Conservation (phyloP, 2,888 invertebrate species). For the Lobophora halterata region DNA sequence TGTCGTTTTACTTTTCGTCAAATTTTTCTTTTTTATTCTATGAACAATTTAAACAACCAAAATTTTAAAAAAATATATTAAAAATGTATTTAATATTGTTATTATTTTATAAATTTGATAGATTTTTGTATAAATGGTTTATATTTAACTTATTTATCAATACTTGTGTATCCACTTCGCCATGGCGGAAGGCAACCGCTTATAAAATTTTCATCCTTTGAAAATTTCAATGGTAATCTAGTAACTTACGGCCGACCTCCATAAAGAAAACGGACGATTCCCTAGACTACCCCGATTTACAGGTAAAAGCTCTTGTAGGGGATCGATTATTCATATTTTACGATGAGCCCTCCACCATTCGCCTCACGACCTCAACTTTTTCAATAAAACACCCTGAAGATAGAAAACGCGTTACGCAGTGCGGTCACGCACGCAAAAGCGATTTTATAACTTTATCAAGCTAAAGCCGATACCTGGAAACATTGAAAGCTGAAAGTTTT, state of each 20-base stretch:
- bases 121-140: no score
- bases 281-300: conserved; percentile 37
- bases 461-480: conserved; percentile 56
- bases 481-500: conserved; percentile 29
- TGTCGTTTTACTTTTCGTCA: no score
- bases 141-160: no score
- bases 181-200: conserved; percentile 7
- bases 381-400: conserved; percentile 75
- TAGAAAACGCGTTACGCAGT: conserved; percentile 59
- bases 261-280: conserved; percentile 37
- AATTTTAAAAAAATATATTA: no score
- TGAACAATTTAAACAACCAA: no score
- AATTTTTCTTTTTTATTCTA: no score
- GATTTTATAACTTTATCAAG: conserved; percentile 78
- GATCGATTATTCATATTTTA: conserved; percentile 73
- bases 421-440: conserved; percentile 71
- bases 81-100: no score
- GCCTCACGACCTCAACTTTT: conserved; percentile 74
- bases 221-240: conserved; percentile 20
- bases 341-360: conserved; percentile 61
- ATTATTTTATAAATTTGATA: no score
- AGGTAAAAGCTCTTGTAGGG: conserved; percentile 40
- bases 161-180: no score
- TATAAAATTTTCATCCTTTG: conserved; percentile 16
- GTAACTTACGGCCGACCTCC: conserved; percentile 33